Evolutionary conservation across 30 jellyfish, hydroid and myxozoan species (phyloP), one percentile per base, ranked within the genome.

Genomic region (Aurelia sp.): DNA sequence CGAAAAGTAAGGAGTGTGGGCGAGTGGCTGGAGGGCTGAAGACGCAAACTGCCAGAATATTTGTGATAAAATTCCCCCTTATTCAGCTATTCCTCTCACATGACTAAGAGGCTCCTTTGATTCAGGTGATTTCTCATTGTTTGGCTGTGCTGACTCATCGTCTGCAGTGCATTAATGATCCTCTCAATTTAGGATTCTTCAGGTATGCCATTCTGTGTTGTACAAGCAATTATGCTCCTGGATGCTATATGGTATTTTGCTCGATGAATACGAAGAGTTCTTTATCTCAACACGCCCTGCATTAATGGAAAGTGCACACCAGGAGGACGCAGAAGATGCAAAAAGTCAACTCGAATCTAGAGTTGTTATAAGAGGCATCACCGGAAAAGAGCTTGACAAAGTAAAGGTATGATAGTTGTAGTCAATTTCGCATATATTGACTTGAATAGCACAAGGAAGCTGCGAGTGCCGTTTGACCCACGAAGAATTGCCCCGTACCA

Each of bases 171-270:
- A 30, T 19, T 17, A 47, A 20, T 74, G 3, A 37, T 23, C 15
- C 76, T 58, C 20, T 30, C 11, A 27, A 15, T 59, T 52, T 62
- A 93, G 98, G 85, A 76, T 93, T 3, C 87, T 93, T 31, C 92
- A 85, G 71, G 86, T 86, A 3, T 93, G 98, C 61, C 98, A 86
- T 67, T 89, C 96, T 30, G 96, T 90, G 51, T 68, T 93, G 20
- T 88, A 65, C 85, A 93, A 93, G 85, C 98, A 93, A 68, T 77
- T 93, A 22, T 81, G 97, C 51, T 96, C 97, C 19, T 93, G 98
- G 98, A 82, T 88, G 90, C 47, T 93, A 50, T 94, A 88, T 74
- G 98, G 98, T 16, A 70, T 76, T 27, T 72, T 93, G 51, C 62
- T 89, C 55, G 98, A 93, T 73, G 94, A 87, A 66, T 93, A 86